Evolutionary conservation across 2,797 vertebrate species (phyloP), one percentile per base, ranked within the genome.

Genomic region (Liparis tanakae): DNA sequence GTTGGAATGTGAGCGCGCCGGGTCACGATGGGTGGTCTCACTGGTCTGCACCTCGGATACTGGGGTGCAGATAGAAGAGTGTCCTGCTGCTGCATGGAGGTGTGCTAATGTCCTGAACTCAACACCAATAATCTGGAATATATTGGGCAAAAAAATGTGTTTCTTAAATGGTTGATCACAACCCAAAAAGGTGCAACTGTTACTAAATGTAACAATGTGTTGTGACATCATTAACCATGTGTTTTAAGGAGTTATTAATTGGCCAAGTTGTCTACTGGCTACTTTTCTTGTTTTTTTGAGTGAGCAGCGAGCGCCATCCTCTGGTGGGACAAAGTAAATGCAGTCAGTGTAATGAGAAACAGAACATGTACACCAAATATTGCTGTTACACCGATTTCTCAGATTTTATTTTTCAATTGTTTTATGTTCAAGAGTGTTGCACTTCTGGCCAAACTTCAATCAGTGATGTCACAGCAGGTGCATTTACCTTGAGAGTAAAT

Each of bases 21-120:
- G 41, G 58, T 83, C 73, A 34, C 67, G 69, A 78, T 81, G 84
- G 85, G 89, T 84, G 89, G 89, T n/a, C n/a, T n/a, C n/a, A n/a
- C n/a, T n/a, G n/a, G n/a, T 87, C 90, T 63, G 30, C 72, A 82
- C 36, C 73, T 71, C 82, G 57, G 17, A 33, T 71, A 3, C 67
- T 70, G 61, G 37, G 10, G 30, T 54, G 17, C 36, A 10, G 61
- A 84, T 81, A 61, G 63, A 25, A 55, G 17, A 10, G 18, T 20
- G 25, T 68, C 33, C 63, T 63, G 65, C 58, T 64, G 61, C 64
- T 53, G 53, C 70, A 54, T 18, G 43, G 6, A 61, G 18, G 57
- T 51, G 37, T 9, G 12, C 22, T 22, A n/a, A 46, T 59, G 14
- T 63, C 39, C 72, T 44, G 18, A 59, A 54, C 7, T 70, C 18